Conservation (phyloP, 2,113 vertebrate genomes). For the Mus musculus region GRCm39 chr13:60192501-60193000, state of each 20-base stretch:
- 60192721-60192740: conserved; percentile 19
- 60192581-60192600: background rate
- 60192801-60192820: conserved; percentile 85
- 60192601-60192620: background rate
- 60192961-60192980: conserved; percentile 25
- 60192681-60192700: background rate
- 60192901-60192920: conserved; percentile 13
- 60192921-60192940: background rate
- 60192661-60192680: background rate
- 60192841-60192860: conserved; percentile 72
- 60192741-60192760: conserved; percentile 32
- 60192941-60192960: background rate
- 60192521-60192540: background rate
- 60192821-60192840: conserved; percentile 64
- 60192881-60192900: background rate
- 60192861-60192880: background rate
- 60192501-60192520: background rate
- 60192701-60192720: background rate
- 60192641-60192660: background rate
- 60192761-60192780: conserved; percentile 68
- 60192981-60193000: background rate
- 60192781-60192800: conserved; percentile 73
- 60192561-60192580: background rate
- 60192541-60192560: background rate
- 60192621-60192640: background rate